Conservation (phyloP, 2,113 vertebrate genomes). For the Pachycephala philippinensis region DNA sequence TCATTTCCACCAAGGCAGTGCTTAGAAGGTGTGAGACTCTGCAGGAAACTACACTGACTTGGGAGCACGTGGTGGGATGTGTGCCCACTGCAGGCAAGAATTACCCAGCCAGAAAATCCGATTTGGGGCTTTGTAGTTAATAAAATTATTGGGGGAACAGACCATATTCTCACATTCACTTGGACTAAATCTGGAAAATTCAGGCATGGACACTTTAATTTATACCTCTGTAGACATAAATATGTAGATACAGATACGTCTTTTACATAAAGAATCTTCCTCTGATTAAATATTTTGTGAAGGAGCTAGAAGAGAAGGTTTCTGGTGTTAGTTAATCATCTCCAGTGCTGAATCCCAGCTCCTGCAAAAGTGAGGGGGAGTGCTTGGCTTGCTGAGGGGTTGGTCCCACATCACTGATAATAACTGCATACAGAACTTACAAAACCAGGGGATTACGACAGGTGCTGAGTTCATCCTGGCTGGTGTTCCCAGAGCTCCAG, state of each 20-base stretch:
- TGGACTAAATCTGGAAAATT: neutral
- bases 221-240: neutral
- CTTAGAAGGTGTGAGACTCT: neutral
- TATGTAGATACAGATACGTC: neutral
- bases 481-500: neutral
- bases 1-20: neutral
- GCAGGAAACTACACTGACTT: neutral
- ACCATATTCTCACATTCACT: neutral
- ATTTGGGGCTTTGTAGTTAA: neutral
- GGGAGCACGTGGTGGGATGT: neutral
- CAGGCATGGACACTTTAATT: neutral
- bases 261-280: neutral
- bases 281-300: neutral
- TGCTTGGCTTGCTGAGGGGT: neutral
- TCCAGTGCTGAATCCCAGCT: neutral
- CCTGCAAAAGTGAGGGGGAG: neutral
- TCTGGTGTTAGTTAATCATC: neutral
- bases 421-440: neutral
- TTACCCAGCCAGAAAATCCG: neutral
- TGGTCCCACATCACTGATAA: neutral
- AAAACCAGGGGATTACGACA: conserved; percentile 25
- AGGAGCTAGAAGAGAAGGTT: neutral
- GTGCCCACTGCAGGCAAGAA: neutral
- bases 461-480: conserved; percentile 1
- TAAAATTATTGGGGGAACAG: neutral